These are phyloP conservation scores for Blastomussa wellsi DNA, from an alignment of 92 coral and sea anemone species.

Conservation along the genomic window DNA sequence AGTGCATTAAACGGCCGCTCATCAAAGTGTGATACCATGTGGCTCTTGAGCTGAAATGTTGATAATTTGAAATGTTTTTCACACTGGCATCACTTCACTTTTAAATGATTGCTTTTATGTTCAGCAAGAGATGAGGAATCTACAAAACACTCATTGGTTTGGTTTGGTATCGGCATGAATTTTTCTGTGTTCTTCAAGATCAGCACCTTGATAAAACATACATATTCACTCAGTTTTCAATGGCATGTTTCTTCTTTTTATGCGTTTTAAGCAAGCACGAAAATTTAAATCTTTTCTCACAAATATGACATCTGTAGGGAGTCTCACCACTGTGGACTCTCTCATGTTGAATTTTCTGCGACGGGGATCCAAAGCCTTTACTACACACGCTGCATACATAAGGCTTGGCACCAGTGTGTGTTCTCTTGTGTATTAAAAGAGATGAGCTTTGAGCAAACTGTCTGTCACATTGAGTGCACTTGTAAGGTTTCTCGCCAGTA, in stretches of 20 bases:
- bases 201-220: background rate
- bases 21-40: background rate
- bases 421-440: background rate
- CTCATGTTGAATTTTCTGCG: background rate
- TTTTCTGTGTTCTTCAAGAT: background rate
- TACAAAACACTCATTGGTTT: too few relatives aligned
- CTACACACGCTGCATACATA: background rate
- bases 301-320: conserved; percentile 5
- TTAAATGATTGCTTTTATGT: background rate
- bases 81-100: background rate
- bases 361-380: background rate
- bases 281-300: background rate
- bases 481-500: background rate
- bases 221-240: background rate
- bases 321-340: background rate
- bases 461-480: background rate
- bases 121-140: background rate
- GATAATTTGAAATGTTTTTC: background rate
- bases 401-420: background rate
- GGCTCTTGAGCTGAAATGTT: background rate
- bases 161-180: background rate
- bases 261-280: background rate
- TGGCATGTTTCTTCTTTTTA: background rate
- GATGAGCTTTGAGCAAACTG: background rate
- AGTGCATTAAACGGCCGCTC: background rate